phyloP scores from a whole-genome alignment of 2,888 invertebrate species.

The Tromatobia lineatoria region DNA sequence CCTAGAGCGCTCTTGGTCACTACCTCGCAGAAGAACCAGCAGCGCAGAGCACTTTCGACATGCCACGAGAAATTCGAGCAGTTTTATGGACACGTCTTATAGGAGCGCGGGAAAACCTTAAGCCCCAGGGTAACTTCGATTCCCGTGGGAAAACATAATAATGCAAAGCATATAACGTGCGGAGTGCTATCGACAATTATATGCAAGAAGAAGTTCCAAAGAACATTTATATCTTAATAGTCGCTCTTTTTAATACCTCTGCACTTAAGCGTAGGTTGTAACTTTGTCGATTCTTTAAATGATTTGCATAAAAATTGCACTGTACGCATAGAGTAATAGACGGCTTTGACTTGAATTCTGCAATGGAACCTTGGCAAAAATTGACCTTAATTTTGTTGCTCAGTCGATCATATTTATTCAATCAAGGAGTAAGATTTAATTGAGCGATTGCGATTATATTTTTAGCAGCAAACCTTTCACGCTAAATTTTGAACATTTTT shows the following conservation, averaged over 20 bases:
- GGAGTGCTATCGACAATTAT: neutral
- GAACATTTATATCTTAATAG: neutral
- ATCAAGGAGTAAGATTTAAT: too few species aligned
- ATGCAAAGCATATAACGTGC: neutral
- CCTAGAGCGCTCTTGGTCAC: conserved; percentile 23
- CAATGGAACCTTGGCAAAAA: too few species aligned
- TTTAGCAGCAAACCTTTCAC: too few species aligned
- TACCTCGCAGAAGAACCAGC: conserved; percentile 19
- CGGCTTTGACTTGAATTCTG: neutral
- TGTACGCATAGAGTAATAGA: too few species aligned
- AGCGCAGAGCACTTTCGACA: conserved; percentile 40
- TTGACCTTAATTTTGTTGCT: too few species aligned
- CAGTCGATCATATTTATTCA: too few species aligned
- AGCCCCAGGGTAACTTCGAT: neutral
- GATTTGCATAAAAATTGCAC: neutral
- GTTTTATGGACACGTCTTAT: conserved; percentile 32
- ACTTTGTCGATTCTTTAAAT: neutral
- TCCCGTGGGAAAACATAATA: conserved; percentile 30
- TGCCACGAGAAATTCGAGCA: conserved; percentile 70
- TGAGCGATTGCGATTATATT: too few species aligned
- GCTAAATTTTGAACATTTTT: too few species aligned
- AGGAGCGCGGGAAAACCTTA: conserved; percentile 17
- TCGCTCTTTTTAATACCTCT: neutral
- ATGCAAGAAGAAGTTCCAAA: neutral
- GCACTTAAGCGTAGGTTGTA: neutral